Percentiles rank a stretch among this genome's conserved stretches.
Evolutionary conservation across 2,888 invertebrate species (phyloP).

Genomic region (Tipula confusa): DNA sequence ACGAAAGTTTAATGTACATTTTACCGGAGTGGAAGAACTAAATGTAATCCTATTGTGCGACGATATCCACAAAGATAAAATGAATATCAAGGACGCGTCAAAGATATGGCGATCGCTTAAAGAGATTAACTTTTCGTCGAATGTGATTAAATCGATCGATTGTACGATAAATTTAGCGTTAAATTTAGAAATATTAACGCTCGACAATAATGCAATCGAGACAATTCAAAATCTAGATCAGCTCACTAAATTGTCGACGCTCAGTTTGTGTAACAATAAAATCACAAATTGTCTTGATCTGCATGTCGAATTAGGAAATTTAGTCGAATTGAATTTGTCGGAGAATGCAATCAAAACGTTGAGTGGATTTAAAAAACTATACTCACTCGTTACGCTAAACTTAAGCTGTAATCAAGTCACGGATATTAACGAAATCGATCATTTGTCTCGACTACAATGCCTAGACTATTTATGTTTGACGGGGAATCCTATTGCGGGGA

Average conservation of each 20-base stretch:
- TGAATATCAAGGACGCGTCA: conserved; percentile 44
- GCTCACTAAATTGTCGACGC: conserved; percentile 67
- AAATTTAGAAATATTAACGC: conserved; percentile 62
- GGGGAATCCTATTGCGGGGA: conserved; percentile 80
- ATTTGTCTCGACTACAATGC: conserved; percentile 77
- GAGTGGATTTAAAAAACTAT: conserved; percentile 72
- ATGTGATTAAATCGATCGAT: conserved; percentile 72
- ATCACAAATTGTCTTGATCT: conserved; percentile 69
- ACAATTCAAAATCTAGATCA: conserved; percentile 72
- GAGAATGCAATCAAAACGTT: conserved; percentile 75
- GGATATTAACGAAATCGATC: conserved; percentile 74
- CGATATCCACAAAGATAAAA: conserved; percentile 65
- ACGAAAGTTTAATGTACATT: conserved; percentile 50
- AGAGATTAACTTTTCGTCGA: conserved; percentile 57
- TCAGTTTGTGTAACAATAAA: conserved; percentile 77
- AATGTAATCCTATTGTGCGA: conserved; percentile 81
- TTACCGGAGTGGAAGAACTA: conserved; percentile 51
- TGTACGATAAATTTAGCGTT: conserved; percentile 73
- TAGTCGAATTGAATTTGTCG: conserved; percentile 77
- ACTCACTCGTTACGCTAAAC: conserved; percentile 80
- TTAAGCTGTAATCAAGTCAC: conserved; percentile 79
- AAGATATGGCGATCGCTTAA: conserved; percentile 61
- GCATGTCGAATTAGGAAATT: conserved; percentile 82
- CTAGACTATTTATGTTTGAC: conserved; percentile 81
- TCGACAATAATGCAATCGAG: conserved; percentile 74